Percentiles rank a stretch among this genome's conserved stretches.
These are phyloP conservation scores for Sakesphorus luctuosus DNA, from an alignment of 2,113 vertebrate species.

Conservation along the genomic window DNA sequence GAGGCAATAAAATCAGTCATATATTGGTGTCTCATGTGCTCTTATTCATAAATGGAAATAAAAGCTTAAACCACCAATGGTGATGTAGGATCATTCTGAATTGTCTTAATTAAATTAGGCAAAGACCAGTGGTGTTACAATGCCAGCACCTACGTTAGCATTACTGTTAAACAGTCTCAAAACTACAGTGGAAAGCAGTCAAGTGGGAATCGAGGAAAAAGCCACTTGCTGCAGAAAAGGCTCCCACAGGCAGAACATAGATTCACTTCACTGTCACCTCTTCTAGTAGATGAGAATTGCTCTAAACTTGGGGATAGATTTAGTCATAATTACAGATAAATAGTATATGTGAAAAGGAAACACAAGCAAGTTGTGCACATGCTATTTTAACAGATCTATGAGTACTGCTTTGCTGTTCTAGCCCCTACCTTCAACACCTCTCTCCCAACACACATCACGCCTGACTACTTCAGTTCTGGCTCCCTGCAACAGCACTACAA, in stretches of 20 bases:
- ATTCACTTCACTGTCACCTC: background rate
- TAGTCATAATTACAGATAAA: background rate
- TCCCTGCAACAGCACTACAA: conserved; percentile 29
- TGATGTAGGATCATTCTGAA: background rate
- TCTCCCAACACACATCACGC: conserved; percentile 22
- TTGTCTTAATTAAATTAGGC: background rate
- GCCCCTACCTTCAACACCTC: conserved; percentile 8
- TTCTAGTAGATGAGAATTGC: background rate
- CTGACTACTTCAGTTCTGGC: conserved; percentile 40
- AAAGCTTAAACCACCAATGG: background rate
- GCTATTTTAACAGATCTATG: background rate
- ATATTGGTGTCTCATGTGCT: background rate
- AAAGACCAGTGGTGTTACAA: background rate
- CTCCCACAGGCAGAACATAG: background rate
- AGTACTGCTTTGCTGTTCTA: background rate
- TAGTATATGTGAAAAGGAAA: background rate
- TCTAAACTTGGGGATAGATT: background rate
- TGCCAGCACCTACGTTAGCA: background rate
- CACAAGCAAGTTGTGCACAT: background rate
- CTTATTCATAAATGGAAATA: background rate
- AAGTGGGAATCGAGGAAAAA: background rate
- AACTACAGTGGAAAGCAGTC: background rate
- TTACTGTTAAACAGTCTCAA: background rate
- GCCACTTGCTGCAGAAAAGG: background rate
- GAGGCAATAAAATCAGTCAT: background rate